Conservation (phyloP, 2,797 vertebrate genomes). For the Steatocranus sp. region DNA sequence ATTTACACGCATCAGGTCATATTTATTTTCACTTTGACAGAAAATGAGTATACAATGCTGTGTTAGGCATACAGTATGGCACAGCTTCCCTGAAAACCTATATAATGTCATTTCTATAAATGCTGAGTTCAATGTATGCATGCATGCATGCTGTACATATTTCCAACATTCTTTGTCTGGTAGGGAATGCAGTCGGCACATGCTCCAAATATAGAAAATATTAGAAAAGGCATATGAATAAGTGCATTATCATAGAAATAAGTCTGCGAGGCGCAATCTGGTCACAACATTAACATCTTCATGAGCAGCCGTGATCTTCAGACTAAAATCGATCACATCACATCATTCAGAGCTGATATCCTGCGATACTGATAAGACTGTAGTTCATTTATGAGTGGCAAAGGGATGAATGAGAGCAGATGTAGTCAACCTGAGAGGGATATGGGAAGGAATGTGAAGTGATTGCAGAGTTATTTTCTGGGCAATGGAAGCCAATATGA, state of each 20-base stretch:
- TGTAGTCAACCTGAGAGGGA: conserved; percentile 49
- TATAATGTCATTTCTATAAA: background rate
- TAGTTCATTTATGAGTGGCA: conserved; percentile 40
- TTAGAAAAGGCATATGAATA: conserved; percentile 55
- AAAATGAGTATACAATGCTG: background rate
- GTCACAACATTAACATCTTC: conserved; percentile 46
- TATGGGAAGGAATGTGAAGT: conserved; percentile 57
- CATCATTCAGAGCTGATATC: conserved; percentile 31
- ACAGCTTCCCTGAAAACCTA: background rate
- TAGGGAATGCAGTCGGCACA: conserved; percentile 2
- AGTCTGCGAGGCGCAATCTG: conserved; percentile 24
- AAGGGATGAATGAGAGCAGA: conserved; percentile 38
- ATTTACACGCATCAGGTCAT: conserved; percentile 17
- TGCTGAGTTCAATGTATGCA: background rate
- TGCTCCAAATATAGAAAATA: conserved; percentile 37
- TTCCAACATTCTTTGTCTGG: background rate
- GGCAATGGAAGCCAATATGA: conserved; percentile 65
- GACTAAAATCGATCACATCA: conserved; percentile 45
- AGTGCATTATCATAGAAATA: conserved; percentile 68
- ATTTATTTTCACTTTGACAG: conserved; percentile 14
- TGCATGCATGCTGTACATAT: background rate
- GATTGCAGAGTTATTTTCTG: conserved; percentile 70
- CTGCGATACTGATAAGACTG: conserved; percentile 19
- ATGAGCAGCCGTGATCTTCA: conserved; percentile 18
- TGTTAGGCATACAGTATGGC: background rate